A percentile compares a stretch with the other conserved stretches of the same genome.
phyloP scores from a whole-genome alignment of 2,113 vertebrate species.

The Piprites chloris region DNA sequence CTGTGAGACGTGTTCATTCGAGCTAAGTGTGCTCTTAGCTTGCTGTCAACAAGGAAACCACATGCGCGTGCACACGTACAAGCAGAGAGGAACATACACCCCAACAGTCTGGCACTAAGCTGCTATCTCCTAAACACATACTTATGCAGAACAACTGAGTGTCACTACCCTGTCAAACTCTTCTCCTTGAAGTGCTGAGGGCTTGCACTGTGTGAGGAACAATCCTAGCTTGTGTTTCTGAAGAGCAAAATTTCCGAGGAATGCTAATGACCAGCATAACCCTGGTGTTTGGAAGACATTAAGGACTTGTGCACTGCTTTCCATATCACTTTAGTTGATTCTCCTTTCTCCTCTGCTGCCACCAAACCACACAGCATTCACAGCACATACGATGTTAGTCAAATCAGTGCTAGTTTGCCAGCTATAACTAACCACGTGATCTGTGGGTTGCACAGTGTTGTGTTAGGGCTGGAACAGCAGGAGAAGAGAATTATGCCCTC shows the following conservation, averaged over 20 bases:
- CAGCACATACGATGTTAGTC: not conserved
- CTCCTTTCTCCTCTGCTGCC: not conserved
- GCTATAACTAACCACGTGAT: not conserved
- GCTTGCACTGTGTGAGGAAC: not conserved
- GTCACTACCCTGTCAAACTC: not conserved
- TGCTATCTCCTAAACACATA: not conserved
- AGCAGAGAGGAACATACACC: not conserved
- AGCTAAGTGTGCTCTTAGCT: not conserved
- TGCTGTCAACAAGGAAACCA: not conserved
- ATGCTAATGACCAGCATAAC: not conserved
- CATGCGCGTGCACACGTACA: accelerated
- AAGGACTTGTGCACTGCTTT: not conserved
- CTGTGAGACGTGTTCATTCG: not conserved
- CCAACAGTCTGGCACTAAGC: not conserved
- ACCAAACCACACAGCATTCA: slow-evolving; percentile 24
- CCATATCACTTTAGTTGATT: not conserved
- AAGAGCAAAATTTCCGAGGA: not conserved
- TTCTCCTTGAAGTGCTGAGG: not conserved
- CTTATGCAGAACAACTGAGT: not conserved
- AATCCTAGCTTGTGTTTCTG: not conserved
- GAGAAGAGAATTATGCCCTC: not conserved
- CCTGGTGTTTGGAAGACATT: not conserved
- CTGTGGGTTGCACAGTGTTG: not conserved
- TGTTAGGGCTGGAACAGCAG: not conserved
- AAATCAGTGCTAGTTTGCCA: slow-evolving; percentile 13